Percentiles rank a stretch among this genome's conserved stretches.
Conservation (phyloP, 2,797 vertebrate species). For the Hylomyscus alleni region DNA sequence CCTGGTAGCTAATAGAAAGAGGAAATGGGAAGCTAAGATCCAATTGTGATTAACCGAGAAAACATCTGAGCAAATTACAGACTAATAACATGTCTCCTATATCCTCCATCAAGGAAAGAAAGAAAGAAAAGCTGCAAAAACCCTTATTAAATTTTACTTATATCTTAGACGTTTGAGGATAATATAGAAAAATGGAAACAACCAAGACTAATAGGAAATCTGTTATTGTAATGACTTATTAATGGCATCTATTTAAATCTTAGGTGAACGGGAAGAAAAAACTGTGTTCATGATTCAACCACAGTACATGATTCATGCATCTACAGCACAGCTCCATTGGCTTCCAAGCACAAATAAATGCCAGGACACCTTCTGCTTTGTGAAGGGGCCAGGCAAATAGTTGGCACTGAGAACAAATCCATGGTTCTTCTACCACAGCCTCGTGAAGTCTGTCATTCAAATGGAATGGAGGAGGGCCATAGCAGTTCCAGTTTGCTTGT, state of each 20-base stretch:
- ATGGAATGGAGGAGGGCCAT: not conserved
- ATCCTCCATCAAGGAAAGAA: conserved; percentile 37
- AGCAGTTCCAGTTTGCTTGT: not conserved
- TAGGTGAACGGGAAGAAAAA: not conserved
- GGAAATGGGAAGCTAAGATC: conserved; percentile 10
- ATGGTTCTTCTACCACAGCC: not conserved
- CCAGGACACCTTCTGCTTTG: not conserved
- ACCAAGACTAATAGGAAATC: not conserved
- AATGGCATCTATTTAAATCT: not conserved
- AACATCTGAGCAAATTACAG: conserved; percentile 64
- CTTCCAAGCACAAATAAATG: not conserved
- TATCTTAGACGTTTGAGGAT: conserved; percentile 47
- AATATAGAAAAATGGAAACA: conserved; percentile 52
- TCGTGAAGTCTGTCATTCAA: not conserved
- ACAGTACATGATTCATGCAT: not conserved
- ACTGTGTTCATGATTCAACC: not conserved
- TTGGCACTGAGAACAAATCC: not conserved
- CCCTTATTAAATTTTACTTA: conserved; percentile 54
- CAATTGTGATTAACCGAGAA: conserved; percentile 66
- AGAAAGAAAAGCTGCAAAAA: not conserved
- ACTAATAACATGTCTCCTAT: conserved; percentile 23
- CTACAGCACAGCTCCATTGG: not conserved
- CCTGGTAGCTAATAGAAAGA: conserved; percentile 12
- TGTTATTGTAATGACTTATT: conserved; percentile 39
- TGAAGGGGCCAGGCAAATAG: not conserved